Evolutionary conservation across 2,888 invertebrate species (phyloP), one percentile per base, ranked within the genome.

Genomic region (Drosophila fungiperda): DNA sequence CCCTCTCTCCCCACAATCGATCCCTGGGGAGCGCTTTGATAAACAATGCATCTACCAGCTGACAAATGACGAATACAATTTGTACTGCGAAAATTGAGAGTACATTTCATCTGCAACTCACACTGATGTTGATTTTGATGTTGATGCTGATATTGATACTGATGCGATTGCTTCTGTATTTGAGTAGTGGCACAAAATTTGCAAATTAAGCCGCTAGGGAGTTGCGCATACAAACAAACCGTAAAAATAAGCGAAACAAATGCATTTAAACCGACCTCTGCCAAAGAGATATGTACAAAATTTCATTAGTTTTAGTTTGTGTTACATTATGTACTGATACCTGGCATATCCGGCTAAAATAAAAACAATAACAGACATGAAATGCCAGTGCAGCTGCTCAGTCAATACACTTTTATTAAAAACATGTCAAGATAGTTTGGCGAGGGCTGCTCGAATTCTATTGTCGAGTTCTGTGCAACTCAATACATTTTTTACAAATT

Each of bases 141-240:
- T 2, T 36, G 17, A 26, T 29, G 15, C 20, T n/a, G 55, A 57
- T 73, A 20, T 60, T n/a, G 55, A 57, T 69, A 49, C 15, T 23
- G 45, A 45, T 45, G 45, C 65, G 9, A 17, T 23, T n/a, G 35
- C 23, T 29, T 50, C 57, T 68, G 45, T 62, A 59, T 68, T 80
- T 64, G 58, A 64, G 63, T 76, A 38, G 58, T 65, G 80, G 52
- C 77, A 88, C 80, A 88, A 80, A 80, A 86, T 86, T 88, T 83
- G 78, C 90, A 88, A 85, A 85, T 90, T 80, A 85, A 80, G 69
- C 68, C 89, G 57, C 87, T 71, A 58, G 89, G 89, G 89, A 84
- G 32, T 40, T 32, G 68, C 42, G 33, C 29, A 32, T 1, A 33
- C 23, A 33, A 11, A 49, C 26, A 32, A 48, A 38, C 15, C 36